A percentile compares a stretch with the other conserved stretches of the same genome.
Evolutionary conservation across 2,797 vertebrate species (phyloP).

Genomic region (Tolypeutes matacus): DNA sequence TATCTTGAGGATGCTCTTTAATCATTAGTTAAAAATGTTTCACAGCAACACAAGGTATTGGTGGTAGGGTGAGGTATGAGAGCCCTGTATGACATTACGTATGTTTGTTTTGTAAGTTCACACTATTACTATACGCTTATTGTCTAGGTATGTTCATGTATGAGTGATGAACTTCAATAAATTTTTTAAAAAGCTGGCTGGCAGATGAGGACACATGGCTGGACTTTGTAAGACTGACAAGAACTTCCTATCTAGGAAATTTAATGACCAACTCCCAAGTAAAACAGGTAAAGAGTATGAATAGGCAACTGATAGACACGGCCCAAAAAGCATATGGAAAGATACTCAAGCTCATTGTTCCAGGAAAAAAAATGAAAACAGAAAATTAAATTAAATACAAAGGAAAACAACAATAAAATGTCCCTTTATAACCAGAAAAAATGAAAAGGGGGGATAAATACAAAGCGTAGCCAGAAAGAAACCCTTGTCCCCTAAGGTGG

Average conservation of each 20-base stretch:
- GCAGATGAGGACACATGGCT: not conserved
- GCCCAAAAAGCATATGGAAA: not conserved
- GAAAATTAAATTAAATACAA: not conserved
- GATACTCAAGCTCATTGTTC: not conserved
- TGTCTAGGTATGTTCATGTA: no score
- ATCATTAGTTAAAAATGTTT: no score
- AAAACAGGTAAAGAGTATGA: not conserved
- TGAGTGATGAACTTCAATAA: no score
- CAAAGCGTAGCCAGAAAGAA: no score
- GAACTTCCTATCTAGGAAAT: not conserved
- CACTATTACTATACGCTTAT: no score
- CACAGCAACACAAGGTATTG: no score
- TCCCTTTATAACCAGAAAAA: not conserved
- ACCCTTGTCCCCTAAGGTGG: accelerated
- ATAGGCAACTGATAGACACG: not conserved
- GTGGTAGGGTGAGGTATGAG: no score
- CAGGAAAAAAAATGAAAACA: not conserved
- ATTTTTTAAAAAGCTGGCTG: not conserved
- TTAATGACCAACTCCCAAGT: not conserved
- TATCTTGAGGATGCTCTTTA: no score
- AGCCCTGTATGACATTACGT: no score
- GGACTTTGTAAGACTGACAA: not conserved
- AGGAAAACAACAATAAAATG: not conserved
- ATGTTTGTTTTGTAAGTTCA: no score
- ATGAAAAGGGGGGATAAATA: not conserved